Evolutionary conservation across 2,113 vertebrate genomes (phyloP).

Genomic region (Amazona vittata): DNA sequence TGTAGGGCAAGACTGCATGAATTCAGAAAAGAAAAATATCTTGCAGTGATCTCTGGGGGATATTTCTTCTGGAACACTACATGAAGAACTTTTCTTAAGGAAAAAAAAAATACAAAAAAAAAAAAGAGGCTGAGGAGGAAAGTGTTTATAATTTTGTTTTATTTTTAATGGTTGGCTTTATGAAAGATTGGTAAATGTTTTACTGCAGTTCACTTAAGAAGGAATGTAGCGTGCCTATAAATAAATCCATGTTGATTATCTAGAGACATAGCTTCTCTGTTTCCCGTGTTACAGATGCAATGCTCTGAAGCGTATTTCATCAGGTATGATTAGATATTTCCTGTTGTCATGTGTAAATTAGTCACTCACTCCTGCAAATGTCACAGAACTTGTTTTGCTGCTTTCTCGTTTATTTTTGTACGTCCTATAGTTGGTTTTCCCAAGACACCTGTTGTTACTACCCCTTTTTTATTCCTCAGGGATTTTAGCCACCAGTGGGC

Average conservation of each 20-base stretch:
- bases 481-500: neutral
- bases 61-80: neutral
- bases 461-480: fast-evolving
- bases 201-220: neutral
- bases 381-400: conserved; percentile 17
- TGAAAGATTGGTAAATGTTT: conserved; percentile 9
- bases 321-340: conserved; percentile 26
- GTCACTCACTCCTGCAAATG: conserved; percentile 6
- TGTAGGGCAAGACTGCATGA: neutral
- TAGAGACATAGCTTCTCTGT: neutral
- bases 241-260: neutral
- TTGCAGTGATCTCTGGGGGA: neutral
- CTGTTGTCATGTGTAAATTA: conserved; percentile 29
- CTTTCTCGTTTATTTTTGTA: neutral
- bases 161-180: neutral
- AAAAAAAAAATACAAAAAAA: neutral
- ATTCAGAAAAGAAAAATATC: neutral
- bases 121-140: neutral
- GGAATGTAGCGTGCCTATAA: neutral
- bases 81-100: neutral
- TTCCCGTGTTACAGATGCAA: neutral
- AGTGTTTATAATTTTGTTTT: neutral
- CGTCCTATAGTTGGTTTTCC: neutral
- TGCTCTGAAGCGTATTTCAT: neutral
- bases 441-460: neutral